Percentiles rank a stretch among this genome's conserved stretches.
phyloP scores from a whole-genome alignment of 2,888 invertebrate species.

The Phaedon cochleariae region DNA sequence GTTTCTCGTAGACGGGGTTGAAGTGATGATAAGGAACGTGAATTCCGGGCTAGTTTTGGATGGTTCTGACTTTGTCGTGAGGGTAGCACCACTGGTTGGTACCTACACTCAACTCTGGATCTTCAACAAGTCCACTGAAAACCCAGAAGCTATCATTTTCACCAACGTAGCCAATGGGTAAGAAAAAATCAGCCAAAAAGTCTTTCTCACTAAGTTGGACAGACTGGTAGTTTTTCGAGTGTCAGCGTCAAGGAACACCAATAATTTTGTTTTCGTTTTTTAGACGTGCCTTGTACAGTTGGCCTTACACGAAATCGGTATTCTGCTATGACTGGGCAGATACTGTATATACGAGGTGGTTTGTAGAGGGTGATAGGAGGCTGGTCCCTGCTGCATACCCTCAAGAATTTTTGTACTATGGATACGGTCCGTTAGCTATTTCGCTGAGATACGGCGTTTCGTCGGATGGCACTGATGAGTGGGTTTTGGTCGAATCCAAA shows the following conservation, averaged over 20 bases:
- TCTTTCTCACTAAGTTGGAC: no score
- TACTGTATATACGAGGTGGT: neutral
- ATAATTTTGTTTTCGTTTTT: neutral
- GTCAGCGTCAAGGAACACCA: no score
- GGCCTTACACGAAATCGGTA: conserved; percentile 4
- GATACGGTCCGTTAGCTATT: neutral
- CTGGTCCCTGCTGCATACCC: conserved; percentile 1
- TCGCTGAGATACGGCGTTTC: neutral
- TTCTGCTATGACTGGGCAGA: conserved; percentile 10
- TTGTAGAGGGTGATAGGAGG: neutral
- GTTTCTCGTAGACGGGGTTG: neutral
- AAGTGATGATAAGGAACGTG: conserved; percentile 11
- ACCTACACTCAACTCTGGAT: conserved; percentile 2
- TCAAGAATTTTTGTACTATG: neutral
- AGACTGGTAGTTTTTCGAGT: no score
- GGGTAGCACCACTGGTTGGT: neutral
- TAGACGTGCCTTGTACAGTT: neutral
- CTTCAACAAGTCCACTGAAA: neutral
- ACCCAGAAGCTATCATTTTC: conserved; percentile 5
- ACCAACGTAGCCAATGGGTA: conserved; percentile 9
- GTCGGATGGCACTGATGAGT: conserved; percentile 11
- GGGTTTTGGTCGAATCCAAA: conserved; percentile 3
- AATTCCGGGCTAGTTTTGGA: conserved; percentile 6
- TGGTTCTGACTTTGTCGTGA: conserved; percentile 10
- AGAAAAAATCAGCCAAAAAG: neutral